Percentiles rank a stretch among this genome's conserved stretches.
Evolutionary conservation across 2,797 vertebrate genomes (phyloP).

Genomic region (Prunella strophiata): DNA sequence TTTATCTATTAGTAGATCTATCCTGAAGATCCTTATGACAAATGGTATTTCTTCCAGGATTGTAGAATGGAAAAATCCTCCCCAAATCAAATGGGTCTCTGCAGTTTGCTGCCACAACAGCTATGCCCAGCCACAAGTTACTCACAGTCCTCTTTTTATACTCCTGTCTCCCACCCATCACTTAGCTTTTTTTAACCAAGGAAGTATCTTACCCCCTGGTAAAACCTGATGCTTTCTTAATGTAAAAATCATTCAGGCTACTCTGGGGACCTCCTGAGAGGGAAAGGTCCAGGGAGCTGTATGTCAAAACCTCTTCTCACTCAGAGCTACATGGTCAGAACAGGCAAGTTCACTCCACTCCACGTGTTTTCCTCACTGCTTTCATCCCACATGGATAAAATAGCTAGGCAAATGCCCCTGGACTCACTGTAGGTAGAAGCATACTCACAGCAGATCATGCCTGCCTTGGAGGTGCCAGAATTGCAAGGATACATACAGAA

Average conservation of each 20-base stretch:
- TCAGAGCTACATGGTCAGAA: not conserved
- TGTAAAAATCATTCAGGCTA: not conserved
- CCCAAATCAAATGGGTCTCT: not conserved
- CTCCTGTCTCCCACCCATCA: not conserved
- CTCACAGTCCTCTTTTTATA: not conserved
- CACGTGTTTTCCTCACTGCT: rapidly evolving
- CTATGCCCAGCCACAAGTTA: not conserved
- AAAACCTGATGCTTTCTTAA: not conserved
- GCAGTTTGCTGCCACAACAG: not conserved
- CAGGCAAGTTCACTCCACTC: not conserved
- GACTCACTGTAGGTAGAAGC: not conserved
- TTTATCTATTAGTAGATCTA: no score
- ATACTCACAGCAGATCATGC: not conserved
- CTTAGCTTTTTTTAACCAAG: not conserved
- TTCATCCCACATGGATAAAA: not conserved
- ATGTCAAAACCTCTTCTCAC: not conserved
- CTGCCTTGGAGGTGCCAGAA: not conserved
- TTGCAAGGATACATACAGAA: not conserved
- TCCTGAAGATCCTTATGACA: not conserved
- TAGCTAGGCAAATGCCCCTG: rapidly evolving
- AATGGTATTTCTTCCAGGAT: rapidly evolving
- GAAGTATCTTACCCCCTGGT: not conserved
- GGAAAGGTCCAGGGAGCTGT: not conserved
- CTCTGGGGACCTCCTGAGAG: not conserved
- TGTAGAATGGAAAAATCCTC: not conserved